Evolutionary conservation across 2,888 invertebrate genomes (phyloP), one percentile per base, ranked within the genome.

Genomic region (Macroteleia sp.): DNA sequence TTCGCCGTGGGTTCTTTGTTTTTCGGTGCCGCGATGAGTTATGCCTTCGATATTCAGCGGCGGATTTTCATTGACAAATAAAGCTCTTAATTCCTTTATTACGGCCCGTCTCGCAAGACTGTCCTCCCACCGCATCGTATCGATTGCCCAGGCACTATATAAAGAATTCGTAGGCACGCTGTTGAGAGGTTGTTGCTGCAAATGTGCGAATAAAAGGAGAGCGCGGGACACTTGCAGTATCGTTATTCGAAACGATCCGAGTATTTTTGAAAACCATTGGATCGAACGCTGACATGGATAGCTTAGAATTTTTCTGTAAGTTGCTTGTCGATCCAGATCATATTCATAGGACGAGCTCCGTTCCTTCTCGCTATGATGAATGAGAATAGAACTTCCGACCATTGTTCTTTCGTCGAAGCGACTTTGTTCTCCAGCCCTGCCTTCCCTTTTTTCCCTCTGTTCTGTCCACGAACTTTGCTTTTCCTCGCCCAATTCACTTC

Each of bases 381-480:
- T 61, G 61, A 70, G 64, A 70, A 56, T 52, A 70, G 41, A 69
- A 59, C 73, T 73, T 74, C 52, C 54, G 59, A 41, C 56, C 57
- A 74, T 79, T 79, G 74, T 79, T 79, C 79, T 64, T 74, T 70
- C 61, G 66, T 62, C 70, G 59, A 64, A 75, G 62, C 42, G 64
- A 56, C 71, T 79, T 67, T 70, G 54, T 57, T 70, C 69, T 44
- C 50, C 44, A 14, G 57, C 17, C 20, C 30, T 16, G 10, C 36
- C 8, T 14, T 2, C 30, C 39, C 34, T 32, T 30, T 34, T 14
- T 17, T 3, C 20, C 32, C n/a, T 28, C 54, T 20, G 22, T 50
- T 48, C 50, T 44, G 16, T n/a, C n/a, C n/a, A n/a, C n/a, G n/a
- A n/a, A n/a, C n/a, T n/a, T n/a, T n/a, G n/a, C n/a, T n/a, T n/a